A percentile compares a stretch with the other conserved stretches of the same genome.
Conservation (phyloP, 1,140 invertebrate genomes). For the Notospermus geniculatus region DNA sequence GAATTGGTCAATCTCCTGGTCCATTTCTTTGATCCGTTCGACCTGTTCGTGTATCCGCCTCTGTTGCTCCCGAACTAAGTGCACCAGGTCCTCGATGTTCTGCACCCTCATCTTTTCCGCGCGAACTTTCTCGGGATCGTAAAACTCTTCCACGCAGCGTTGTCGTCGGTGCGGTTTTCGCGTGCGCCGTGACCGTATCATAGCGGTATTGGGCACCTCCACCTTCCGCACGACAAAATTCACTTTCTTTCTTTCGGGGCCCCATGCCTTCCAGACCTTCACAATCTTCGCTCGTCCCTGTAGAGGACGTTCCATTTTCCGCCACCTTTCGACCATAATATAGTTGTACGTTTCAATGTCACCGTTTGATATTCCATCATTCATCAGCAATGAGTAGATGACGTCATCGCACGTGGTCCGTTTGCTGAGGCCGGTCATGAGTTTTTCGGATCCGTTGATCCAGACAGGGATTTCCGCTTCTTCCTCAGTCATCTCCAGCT, state of each 20-base stretch:
- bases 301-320: conserved; percentile 68
- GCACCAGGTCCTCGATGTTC: conserved; percentile 66
- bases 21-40: conserved; percentile 66
- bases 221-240: conserved; percentile 55
- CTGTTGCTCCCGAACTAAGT: conserved; percentile 76
- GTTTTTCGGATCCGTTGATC: conserved; percentile 72
- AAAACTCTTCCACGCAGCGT: conserved; percentile 15
- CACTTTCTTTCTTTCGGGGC: conserved; percentile 69
- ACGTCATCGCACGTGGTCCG: conserved; percentile 77
- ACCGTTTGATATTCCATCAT: conserved; percentile 28
- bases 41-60: conserved; percentile 75
- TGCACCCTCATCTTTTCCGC: conserved; percentile 40
- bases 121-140: conserved; percentile 12
- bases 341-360: conserved; percentile 40
- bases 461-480: conserved; percentile 70
- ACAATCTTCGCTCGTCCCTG: conserved; percentile 68
- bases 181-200: conserved; percentile 29
- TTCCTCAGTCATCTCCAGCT: no score
- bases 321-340: conserved; percentile 56
- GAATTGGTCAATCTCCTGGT: conserved; percentile 71
- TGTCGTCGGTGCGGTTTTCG: conserved; percentile 34
- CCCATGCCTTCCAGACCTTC: conserved; percentile 74
- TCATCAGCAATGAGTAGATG: conserved; percentile 66
- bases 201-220: conserved; percentile 37
- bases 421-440: conserved; percentile 73